Base-by-base conservation (phyloP, 2,888 invertebrate genomes). In the Seira musarum region DNA sequence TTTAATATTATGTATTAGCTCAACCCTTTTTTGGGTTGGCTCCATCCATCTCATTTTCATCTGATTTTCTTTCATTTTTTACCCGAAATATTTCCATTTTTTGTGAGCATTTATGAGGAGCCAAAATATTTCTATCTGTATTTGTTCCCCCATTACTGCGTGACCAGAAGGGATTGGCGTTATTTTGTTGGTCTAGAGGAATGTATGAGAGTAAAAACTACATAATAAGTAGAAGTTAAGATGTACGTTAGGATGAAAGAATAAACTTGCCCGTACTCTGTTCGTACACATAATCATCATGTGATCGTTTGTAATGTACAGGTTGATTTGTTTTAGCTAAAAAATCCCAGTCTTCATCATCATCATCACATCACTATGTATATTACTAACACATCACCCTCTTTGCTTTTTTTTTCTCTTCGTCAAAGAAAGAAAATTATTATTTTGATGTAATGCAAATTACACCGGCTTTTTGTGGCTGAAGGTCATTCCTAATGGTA, bases 391-490 rank as follows among this genome's bases (percentile, higher is more conserved):
- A n/a, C n/a, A n/a, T n/a, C n/a, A n/a, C n/a, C n/a, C n/a, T n/a
- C n/a, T n/a, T n/a, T n/a, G n/a, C n/a, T n/a, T n/a, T n/a, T n/a
- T n/a, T n/a, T n/a, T n/a, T n/a, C n/a, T n/a, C n/a, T 73, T 25
- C 6, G 40, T 40, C 13, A 5, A 40, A 40, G 40, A 40, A 40
- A 73, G n/a, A n/a, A n/a, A n/a, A n/a, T 57, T 30, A 73, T 67
- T 25, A 69, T 69, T 76, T 65, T 69, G 76, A 76, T 76, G 63
- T 63, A 63, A 63, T 63, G 76, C 76, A 76, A 69, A 76, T 76
- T 76, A 76, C 76, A 76, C 76, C 76, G 76, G 76, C 76, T 69
- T 76, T 73, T 76, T 76, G 76, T 70, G 69, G 69, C 76, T 76
- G 76, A 76, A 76, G 76, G 76, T 76, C 76, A 76, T 70, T 30